A percentile compares a stretch with the other conserved stretches of the same genome.
phyloP scores from a whole-genome alignment of 2,797 vertebrate species.

The Phylloscopus collybita region DNA sequence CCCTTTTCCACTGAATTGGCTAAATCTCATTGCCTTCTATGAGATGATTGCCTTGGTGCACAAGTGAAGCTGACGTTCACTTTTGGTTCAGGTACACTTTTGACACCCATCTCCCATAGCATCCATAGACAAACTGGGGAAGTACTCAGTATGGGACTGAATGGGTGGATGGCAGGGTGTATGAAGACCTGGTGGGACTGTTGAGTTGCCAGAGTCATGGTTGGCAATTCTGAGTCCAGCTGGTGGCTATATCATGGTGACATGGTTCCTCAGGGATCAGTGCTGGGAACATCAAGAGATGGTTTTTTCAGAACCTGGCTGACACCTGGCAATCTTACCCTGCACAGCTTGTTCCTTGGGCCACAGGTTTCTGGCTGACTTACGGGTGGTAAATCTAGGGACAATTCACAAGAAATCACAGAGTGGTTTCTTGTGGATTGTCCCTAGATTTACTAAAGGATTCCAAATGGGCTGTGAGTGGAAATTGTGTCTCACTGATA shows the following conservation, averaged over 20 bases:
- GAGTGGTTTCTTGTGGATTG: neutral
- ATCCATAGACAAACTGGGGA: neutral
- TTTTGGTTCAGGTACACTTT: neutral
- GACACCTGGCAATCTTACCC: neutral
- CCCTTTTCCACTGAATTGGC: neutral
- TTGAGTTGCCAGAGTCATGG: neutral
- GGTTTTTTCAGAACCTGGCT: neutral
- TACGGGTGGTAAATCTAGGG: too few species aligned
- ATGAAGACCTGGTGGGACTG: neutral
- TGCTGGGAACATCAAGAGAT: neutral
- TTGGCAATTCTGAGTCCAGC: neutral
- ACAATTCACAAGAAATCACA: neutral
- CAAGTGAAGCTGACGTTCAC: neutral
- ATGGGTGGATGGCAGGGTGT: neutral
- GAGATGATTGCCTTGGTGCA: neutral
- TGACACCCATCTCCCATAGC: neutral
- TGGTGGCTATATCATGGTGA: neutral
- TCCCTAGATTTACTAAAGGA: neutral
- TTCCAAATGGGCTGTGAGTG: neutral
- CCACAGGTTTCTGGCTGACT: neutral
- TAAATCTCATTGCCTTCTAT: neutral
- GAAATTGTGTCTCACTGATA: neutral
- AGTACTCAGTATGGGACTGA: neutral
- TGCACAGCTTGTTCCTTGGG: rapidly evolving
- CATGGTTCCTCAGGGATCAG: neutral